A percentile compares a stretch with the other conserved stretches of the same genome.
Conservation (phyloP, 2,797 vertebrate genomes). For the Oreonectes daqikongensis region DNA sequence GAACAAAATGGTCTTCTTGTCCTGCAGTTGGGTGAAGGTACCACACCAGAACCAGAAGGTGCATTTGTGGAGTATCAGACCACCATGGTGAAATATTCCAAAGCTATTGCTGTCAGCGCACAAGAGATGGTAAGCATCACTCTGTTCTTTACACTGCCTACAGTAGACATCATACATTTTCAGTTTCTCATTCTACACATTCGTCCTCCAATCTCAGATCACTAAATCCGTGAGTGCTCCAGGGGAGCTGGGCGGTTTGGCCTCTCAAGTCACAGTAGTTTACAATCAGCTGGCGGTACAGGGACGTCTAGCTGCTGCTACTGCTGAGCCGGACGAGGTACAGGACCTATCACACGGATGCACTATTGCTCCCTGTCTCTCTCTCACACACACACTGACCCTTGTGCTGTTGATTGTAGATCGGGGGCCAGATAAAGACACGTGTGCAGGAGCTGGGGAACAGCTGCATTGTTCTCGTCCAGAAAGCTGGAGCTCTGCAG, state of each 20-base stretch:
- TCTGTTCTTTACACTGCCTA: neutral
- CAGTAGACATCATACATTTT: neutral
- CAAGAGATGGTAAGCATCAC: slow-evolving; percentile 92
- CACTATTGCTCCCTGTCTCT: neutral
- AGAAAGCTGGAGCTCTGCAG: slow-evolving; percentile 94
- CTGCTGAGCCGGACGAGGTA: slow-evolving; percentile 94
- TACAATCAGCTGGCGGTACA: slow-evolving; percentile 93
- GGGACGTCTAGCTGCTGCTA: slow-evolving; percentile 91
- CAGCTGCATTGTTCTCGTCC: slow-evolving; percentile 93
- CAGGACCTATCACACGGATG: neutral
- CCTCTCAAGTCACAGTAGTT: slow-evolving; percentile 95
- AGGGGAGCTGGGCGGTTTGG: slow-evolving; percentile 92
- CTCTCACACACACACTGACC: slow-evolving; percentile 13
- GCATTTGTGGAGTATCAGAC: slow-evolving; percentile 98
- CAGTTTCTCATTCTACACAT: neutral
- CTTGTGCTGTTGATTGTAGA: slow-evolving; percentile 72
- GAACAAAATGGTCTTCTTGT: neutral
- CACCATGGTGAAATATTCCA: slow-evolving; percentile 94
- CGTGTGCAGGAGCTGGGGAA: slow-evolving; percentile 95
- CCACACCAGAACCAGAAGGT: slow-evolving; percentile 89
- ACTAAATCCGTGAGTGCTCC: slow-evolving; percentile 96
- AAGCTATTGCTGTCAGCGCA: slow-evolving; percentile 92
- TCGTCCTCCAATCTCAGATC: slow-evolving; percentile 76
- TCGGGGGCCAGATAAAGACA: slow-evolving; percentile 90
- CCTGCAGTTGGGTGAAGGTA: slow-evolving; percentile 89